Evolutionary conservation across 23 tunicate genomes (phyloP), one percentile per base, ranked within the genome.

Genomic region (Styela clava): DNA sequence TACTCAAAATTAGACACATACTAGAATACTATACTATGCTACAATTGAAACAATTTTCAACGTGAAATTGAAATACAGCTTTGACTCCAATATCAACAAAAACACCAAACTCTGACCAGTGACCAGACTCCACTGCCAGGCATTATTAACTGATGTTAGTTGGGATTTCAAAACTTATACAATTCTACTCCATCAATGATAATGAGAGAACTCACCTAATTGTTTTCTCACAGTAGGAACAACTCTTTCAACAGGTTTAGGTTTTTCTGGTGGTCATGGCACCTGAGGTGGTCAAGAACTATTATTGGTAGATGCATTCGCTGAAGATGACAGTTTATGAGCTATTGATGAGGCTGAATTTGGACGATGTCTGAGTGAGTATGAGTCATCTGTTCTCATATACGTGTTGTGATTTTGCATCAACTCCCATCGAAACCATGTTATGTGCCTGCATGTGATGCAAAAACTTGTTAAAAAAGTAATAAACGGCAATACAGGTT

Each of bases 251-350:
- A 12, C 35, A 19, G 80, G 80, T 36, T 74, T 74, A 3, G 80
- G 80, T 28, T 51, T 51, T 2, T 51, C 77, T 16, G 92, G 92
- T 2, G 92, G 92, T 33, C 92, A 68, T 34, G 92, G 92, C 3
- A 83, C 87, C 3, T 85, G 83, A 25, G 92, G 92, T 32, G 92
- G 92, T 19, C 86, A 67, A 24, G 81, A 78, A 62, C 70, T 29
- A 73, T 64, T 73, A 2, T 74, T 22, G 23, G 64, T 35, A 61
- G 83, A 63, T 68, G 35, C n/a, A n/a, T n/a, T n/a, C n/a, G n/a
- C n/a, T 7, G 62, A 26, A 61, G 86, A 31, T 26, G 61, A 18
- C 20, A 79, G 36, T 35, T 73, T 65, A 31, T 51, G 72, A 26
- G 72, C 73, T 25, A 74, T 29, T 9, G 79, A 44, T 33, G 56